These are phyloP conservation scores for Dioctria rufipes DNA, from an alignment of 2,888 invertebrate genomes.

Conservation along the genomic window DNA sequence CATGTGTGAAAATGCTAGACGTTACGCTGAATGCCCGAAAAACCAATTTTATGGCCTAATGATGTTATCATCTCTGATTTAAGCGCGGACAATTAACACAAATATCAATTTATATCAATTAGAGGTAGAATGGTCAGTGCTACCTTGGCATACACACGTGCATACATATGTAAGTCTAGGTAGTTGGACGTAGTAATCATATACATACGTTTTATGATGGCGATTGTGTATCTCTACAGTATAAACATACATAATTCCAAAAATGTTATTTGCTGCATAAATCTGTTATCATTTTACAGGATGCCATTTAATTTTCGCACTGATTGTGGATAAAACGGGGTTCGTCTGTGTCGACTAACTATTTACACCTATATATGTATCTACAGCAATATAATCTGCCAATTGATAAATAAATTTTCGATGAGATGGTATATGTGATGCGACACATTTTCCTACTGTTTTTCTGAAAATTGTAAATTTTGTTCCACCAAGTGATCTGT, in stretches of 20 bases:
- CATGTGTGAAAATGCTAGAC: conserved; percentile 50
- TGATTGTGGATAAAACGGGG: conserved; percentile 30
- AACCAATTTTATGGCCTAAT: conserved; percentile 53
- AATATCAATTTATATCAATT: conserved; percentile 55
- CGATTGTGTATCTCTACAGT: background rate
- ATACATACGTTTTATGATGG: background rate
- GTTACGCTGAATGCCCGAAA: conserved; percentile 30
- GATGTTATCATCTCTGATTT: conserved; percentile 54
- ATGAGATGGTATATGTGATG: too few relatives aligned
- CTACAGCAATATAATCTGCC: too few relatives aligned
- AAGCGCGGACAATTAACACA: conserved; percentile 50
- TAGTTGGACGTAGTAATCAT: too few relatives aligned
- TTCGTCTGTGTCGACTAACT: conserved; percentile 10
- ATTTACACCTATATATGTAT: too few relatives aligned
- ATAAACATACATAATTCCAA: conserved; percentile 22
- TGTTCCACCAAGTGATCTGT: too few relatives aligned
- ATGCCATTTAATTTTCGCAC: conserved; percentile 49
- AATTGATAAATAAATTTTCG: too few relatives aligned
- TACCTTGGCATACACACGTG: conserved; percentile 11
- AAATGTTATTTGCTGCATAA: conserved; percentile 50
- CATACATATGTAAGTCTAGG: too few relatives aligned
- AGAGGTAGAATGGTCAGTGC: conserved; percentile 50
- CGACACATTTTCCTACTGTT: too few relatives aligned
- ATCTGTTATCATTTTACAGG: conserved; percentile 52
- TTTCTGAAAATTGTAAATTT: too few relatives aligned